phyloP scores from a whole-genome alignment of 30 jellyfish, hydroid and myxozoan genomes.

The Phacellophora camtschatica region DNA sequence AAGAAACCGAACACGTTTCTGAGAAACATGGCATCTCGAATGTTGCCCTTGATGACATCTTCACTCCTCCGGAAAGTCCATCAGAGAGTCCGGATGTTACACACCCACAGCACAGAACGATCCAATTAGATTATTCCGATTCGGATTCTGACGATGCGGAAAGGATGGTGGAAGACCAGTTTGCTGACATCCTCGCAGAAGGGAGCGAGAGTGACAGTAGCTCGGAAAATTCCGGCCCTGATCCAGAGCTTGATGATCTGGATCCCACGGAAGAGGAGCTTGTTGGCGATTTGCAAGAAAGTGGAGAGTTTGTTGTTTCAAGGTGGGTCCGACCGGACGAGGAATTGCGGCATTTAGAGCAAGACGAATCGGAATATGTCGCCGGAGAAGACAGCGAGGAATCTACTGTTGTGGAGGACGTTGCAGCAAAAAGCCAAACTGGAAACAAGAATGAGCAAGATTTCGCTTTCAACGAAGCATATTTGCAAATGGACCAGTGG shows the following conservation, averaged over 20 bases:
- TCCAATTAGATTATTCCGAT: constrained; percentile 38
- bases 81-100: constrained; percentile 24
- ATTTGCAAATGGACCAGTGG: constrained; percentile 40
- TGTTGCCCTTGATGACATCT: constrained; percentile 1
- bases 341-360: neutral
- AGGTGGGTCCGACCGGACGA: constrained; percentile 27
- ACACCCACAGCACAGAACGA: neutral
- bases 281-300: constrained; percentile 37
- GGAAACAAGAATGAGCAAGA: neutral
- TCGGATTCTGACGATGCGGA: constrained; percentile 68
- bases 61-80: constrained; percentile 54
- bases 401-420: neutral
- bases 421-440: neutral
- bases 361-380: neutral
- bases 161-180: constrained; percentile 53
- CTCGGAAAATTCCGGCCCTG: constrained; percentile 15
- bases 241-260: constrained; percentile 20
- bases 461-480: constrained; percentile 22
- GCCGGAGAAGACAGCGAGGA: neutral
- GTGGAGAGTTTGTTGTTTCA: constrained; percentile 30
- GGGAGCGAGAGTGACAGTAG: constrained; percentile 29
- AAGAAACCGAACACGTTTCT: neutral
- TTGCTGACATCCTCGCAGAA: constrained; percentile 33
- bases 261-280: constrained; percentile 57
- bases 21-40: neutral